Evolutionary conservation across 2,888 invertebrate genomes (phyloP).

Genomic region (Vandiemenella viatica): DNA sequence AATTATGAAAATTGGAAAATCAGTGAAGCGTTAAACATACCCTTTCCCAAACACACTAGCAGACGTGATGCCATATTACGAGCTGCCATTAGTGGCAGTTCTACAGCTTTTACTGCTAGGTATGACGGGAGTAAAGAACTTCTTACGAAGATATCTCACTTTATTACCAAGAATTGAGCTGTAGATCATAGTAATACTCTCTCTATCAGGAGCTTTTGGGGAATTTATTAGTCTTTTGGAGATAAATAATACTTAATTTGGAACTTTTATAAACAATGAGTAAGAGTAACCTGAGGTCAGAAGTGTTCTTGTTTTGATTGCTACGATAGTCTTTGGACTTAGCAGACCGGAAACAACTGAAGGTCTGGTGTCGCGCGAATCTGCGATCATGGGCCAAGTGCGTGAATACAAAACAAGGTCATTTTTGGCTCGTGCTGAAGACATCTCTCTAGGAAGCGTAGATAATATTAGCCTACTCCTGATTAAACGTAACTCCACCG

Average conservation of each 20-base stretch:
- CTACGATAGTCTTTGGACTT: too few species aligned
- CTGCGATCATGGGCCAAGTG: conserved; percentile 5
- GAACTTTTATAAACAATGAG: too few species aligned
- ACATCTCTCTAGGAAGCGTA: too few species aligned
- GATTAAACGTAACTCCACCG: too few species aligned
- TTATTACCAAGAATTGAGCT: too few species aligned
- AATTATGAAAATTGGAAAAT: background rate
- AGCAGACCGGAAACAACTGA: conserved; percentile 12
- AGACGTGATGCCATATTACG: conserved; percentile 12
- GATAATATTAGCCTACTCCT: too few species aligned
- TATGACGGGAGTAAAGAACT: conserved; percentile 9
- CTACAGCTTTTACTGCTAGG: conserved; percentile 16
- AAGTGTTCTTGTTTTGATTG: too few species aligned
- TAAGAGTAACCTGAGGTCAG: too few species aligned
- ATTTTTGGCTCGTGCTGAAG: conserved; percentile 5
- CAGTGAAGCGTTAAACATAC: background rate
- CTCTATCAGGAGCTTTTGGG: too few species aligned
- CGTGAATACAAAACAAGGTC: conserved; percentile 9
- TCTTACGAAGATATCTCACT: conserved; percentile 6
- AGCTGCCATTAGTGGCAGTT: conserved; percentile 15
- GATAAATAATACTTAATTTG: too few species aligned
- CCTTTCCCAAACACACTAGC: conserved; percentile 4
- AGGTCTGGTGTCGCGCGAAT: conserved; percentile 8
- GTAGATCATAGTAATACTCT: too few species aligned
- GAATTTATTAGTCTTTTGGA: too few species aligned